phyloP scores from a whole-genome alignment of 1,140 invertebrate genomes.

The Drosophila tristis region DNA sequence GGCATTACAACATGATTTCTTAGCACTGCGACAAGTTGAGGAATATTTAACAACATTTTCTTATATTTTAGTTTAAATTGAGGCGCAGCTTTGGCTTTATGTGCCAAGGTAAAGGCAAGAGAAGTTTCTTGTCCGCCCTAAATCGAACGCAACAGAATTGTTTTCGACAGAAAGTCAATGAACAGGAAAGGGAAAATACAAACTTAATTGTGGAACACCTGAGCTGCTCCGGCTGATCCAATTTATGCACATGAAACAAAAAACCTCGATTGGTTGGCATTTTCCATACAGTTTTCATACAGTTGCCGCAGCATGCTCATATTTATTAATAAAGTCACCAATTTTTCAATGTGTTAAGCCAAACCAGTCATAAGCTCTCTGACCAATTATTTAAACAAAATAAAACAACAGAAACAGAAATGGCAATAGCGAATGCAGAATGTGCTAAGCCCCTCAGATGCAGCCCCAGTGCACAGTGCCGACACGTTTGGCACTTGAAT shows the following conservation, averaged over 20 bases:
- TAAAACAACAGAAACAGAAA: conserved; percentile 46
- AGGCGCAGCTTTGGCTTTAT: too few relatives aligned
- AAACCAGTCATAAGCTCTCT: conserved; percentile 30
- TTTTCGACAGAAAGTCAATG: too few relatives aligned
- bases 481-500: conserved; percentile 46
- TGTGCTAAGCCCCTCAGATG: conserved; percentile 33
- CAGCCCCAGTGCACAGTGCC: not conserved
- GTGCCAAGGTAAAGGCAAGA: too few relatives aligned
- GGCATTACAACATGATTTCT: too few relatives aligned
- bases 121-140: too few relatives aligned
- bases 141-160: too few relatives aligned
- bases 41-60: too few relatives aligned
- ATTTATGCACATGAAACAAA: conserved; percentile 1
- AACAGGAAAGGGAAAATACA: too few relatives aligned
- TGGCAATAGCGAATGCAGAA: conserved; percentile 14
- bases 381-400: conserved; percentile 54
- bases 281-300: conserved; percentile 17
- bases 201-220: too few relatives aligned
- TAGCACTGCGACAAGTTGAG: too few relatives aligned
- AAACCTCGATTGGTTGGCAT: conserved; percentile 24
- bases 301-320: conserved; percentile 3
- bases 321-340: conserved; percentile 45
- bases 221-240: too few relatives aligned
- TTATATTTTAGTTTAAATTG: too few relatives aligned
- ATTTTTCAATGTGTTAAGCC: conserved; percentile 31